Evolutionary conservation across 2,113 vertebrate species (phyloP).

Genomic region (Porphyrio hochstetteri): DNA sequence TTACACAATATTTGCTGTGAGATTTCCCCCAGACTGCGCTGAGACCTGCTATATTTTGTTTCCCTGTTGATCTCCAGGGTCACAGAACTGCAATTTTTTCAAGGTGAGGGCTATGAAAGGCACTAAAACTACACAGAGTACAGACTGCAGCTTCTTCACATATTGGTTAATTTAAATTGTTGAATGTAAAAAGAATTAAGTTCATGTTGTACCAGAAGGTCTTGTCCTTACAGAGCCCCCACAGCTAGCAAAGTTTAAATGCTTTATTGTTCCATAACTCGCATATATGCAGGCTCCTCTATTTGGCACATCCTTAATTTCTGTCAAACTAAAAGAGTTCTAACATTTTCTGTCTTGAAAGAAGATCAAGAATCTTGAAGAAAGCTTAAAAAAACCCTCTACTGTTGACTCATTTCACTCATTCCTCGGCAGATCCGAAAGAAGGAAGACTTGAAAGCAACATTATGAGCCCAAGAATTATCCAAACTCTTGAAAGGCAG

Average conservation of each 20-base stretch:
- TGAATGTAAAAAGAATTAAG: neutral
- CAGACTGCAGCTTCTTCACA: neutral
- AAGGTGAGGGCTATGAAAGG: constrained; percentile 16
- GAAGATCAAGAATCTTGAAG: neutral
- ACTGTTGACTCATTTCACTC: constrained; percentile 66
- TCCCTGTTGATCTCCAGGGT: neutral
- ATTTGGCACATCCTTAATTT: constrained; percentile 53
- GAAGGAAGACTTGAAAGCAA: constrained; percentile 47
- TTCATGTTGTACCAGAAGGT: neutral
- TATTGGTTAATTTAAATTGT: constrained; percentile 7
- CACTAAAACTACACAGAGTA: neutral
- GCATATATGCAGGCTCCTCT: neutral
- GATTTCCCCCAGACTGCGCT: neutral
- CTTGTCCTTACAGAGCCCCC: neutral
- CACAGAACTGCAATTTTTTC: neutral
- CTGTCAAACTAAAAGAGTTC: constrained; percentile 47
- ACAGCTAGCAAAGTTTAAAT: neutral
- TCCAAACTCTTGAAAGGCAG: neutral
- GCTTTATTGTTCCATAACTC: constrained; percentile 21
- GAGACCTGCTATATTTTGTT: neutral
- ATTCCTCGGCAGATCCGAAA: constrained; percentile 45
- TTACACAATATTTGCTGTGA: neutral
- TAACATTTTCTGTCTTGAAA: constrained; percentile 18
- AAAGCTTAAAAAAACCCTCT: constrained; percentile 47
- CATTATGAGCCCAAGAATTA: constrained; percentile 31